Base-by-base conservation (phyloP, 1,140 invertebrate species). In the Meloidogyne floridensis region DNA sequence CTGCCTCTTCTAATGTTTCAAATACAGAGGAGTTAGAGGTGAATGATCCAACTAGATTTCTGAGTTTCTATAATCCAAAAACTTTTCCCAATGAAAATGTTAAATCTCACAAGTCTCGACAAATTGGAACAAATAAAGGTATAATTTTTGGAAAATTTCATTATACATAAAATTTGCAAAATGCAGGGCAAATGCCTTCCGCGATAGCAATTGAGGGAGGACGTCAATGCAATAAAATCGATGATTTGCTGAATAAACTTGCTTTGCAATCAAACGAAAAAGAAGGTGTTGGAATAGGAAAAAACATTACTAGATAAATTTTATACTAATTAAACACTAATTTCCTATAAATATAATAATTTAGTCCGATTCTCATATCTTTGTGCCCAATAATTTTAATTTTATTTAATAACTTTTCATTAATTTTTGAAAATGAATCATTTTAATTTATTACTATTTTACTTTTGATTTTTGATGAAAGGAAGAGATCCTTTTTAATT, bases 291-390 rank as follows among this genome's bases (percentile, higher is more conserved):
- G 59, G 4, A 65, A n/a, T 65, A n/a, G 59, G n/a, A 13, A 7
- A 15, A n/a, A 65, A 65, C 32, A 32, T 32, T 32, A 32, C 32
- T 65, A 65, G 15, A 65, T 65, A n/a, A 65, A 65, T 65, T 59
- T 65, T n/a, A 65, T 65, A 32, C 32, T 32, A 65, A n/a, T 65
- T 59, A 59, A 47, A 59, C 11, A 59, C 15, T 5, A 65, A 65
- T 5, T 65, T 7, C 4, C 15, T 4, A n/a, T 65, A 65, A 15
- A 15, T 59, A 15, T 11, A 59, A 59, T n/a, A n/a, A 65, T 65
- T n/a, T 65, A 65, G 59, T 65, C 59, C n/a, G 59, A 65, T 65
- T 65, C 59, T 65, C 59, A 65, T n/a, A 65, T 65, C 59, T 65
- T 59, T 65, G 59, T 65, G 59, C 59, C 59, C 59, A 65, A 65